Conservation (phyloP, 2,113 vertebrate species). For the Rhea pennata region DNA sequence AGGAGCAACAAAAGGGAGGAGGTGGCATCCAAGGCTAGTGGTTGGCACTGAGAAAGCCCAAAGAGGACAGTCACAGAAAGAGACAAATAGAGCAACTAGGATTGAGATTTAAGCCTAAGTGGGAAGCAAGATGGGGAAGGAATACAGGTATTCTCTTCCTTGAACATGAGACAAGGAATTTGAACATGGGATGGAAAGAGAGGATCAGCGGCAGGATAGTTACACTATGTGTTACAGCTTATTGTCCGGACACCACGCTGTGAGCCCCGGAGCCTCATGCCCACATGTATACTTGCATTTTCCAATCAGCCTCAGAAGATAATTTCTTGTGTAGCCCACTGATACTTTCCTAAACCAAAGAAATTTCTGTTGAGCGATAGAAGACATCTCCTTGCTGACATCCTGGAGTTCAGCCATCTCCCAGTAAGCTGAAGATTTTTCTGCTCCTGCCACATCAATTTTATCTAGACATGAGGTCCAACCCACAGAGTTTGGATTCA, state of each 20-base stretch:
- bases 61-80: not conserved
- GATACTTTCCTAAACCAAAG: not conserved
- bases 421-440: not conserved
- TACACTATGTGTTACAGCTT: not conserved
- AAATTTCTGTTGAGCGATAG: not conserved
- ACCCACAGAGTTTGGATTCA: too few species aligned
- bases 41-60: too few species aligned
- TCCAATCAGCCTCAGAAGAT: not conserved
- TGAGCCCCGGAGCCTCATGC: not conserved
- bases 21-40: too few species aligned
- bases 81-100: not conserved
- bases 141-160: not conserved
- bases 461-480: not conserved
- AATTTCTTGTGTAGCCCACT: not conserved
- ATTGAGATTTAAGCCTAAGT: not conserved
- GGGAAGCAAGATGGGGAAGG: not conserved
- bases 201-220: not conserved
- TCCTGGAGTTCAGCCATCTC: not conserved
- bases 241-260: not conserved
- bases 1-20: too few species aligned
- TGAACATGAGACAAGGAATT: rapidly evolving
- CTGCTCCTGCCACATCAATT: not conserved
- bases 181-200: not conserved
- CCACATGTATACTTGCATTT: too few species aligned
- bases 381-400: not conserved